phyloP scores from a whole-genome alignment of 2,113 vertebrate genomes.

The Pachyramphus minor region DNA sequence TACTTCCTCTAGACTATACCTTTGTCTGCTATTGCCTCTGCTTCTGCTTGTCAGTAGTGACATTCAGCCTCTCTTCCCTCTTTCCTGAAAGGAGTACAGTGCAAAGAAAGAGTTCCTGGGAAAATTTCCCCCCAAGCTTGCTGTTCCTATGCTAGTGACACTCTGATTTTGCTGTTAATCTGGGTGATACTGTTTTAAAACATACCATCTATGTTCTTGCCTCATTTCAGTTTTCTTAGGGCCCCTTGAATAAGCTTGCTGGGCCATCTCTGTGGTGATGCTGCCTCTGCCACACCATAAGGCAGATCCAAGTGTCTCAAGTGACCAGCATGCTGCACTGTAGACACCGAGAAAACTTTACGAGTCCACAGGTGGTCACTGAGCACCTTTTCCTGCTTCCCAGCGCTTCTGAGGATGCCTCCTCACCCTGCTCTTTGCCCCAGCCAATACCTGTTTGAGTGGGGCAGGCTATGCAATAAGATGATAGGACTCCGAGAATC shows the following conservation, averaged over 20 bases:
- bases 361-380: background rate
- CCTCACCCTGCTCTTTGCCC: background rate
- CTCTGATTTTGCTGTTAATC: background rate
- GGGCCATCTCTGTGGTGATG: background rate
- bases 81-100: background rate
- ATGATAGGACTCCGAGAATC: background rate
- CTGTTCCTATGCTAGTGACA: background rate
- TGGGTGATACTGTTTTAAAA: background rate
- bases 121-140: background rate
- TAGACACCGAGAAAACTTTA: background rate
- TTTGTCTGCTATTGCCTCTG: rapidly evolving
- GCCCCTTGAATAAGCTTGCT: background rate
- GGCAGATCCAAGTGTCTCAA: background rate
- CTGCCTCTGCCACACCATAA: background rate
- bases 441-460: background rate
- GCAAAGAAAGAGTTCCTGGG: background rate
- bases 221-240: background rate
- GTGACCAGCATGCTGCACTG: background rate
- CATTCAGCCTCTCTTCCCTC: background rate
- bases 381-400: background rate
- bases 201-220: background rate
- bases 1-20: background rate
- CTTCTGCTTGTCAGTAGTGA: background rate
- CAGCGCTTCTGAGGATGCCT: background rate
- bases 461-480: rapidly evolving